Conservation (phyloP, 2,888 invertebrate genomes). For the Lithophane socia region DNA sequence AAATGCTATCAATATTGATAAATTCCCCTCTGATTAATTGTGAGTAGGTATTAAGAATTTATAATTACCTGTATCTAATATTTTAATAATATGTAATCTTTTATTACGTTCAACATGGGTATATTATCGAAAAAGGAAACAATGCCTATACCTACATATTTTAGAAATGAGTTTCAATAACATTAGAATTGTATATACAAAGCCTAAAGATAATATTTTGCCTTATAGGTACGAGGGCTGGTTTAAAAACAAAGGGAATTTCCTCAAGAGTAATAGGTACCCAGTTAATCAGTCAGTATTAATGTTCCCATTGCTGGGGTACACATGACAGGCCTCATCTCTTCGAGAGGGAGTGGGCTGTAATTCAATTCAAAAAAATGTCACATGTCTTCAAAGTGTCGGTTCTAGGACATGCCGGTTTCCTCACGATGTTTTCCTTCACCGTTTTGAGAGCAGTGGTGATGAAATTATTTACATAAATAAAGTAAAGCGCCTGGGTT, state of each 20-base stretch:
- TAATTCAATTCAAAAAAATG: too few relatives aligned
- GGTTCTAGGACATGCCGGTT: too few relatives aligned
- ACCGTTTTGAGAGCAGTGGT: too few relatives aligned
- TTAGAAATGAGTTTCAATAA: background rate
- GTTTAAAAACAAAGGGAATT: background rate
- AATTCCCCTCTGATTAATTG: background rate
- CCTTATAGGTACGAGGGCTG: background rate
- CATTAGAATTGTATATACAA: background rate
- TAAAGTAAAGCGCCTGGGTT: too few relatives aligned
- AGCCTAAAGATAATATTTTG: slow-evolving; percentile 13
- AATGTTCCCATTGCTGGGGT: too few relatives aligned
- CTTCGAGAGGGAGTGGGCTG: too few relatives aligned
- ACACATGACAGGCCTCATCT: too few relatives aligned
- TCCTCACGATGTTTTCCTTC: too few relatives aligned
- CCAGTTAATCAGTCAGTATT: too few relatives aligned
- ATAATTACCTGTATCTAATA: slow-evolving; percentile 19
- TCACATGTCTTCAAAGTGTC: too few relatives aligned
- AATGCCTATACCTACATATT: background rate
- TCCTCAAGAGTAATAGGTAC: background rate
- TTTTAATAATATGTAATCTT: slow-evolving; percentile 20
- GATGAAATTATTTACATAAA: too few relatives aligned
- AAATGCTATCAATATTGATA: slow-evolving; percentile 8
- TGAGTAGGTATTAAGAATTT: slow-evolving; percentile 4
- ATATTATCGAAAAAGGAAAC: slow-evolving; percentile 30
- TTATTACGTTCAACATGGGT: background rate